Evolutionary conservation across 2,113 vertebrate genomes (phyloP), one percentile per base, ranked within the genome.

Genomic region (Barnardius zonarius): DNA sequence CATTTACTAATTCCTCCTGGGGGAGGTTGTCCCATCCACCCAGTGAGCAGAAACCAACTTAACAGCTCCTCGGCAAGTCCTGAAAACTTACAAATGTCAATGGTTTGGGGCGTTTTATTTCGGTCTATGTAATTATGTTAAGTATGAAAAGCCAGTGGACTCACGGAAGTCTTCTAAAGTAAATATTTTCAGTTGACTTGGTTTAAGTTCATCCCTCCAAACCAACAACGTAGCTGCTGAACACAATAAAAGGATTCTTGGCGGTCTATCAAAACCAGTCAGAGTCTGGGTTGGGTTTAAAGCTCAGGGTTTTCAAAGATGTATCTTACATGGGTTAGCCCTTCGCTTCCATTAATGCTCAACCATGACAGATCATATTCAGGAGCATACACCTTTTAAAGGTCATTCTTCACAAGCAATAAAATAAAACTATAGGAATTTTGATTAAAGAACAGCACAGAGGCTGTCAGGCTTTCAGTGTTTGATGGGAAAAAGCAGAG

Each of bases 181-280:
- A 94, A 93, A 77, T 94, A 92, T 88, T 97, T 96, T 76, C 4
- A 2, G 57, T 49, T 54, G 83, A 86, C 54, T 92, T 66, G 49
- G 57, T 95, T 86, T 59, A 75, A 86, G 55, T 83, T 92, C 73
- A 55, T 78, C 83, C 48, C 83, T 93, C 77, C 46, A 88, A 94
- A 86, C 46, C 64, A 77, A 81, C 66, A 23, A 5, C 1, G 39
- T 44, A 63, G 76, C 74, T 59, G 62, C 30, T 0, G 55, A 83
- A 78, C 6, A 95, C 85, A 94, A 92, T 55, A 61, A 72, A 69
- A 80, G 55, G 90, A 86, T 88, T 92, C 83, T 72, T 93, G 73
- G 76, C 7, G 0, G 27, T 55, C 68, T 90, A 52, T 86, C 75
- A 84, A 89, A 86, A 96, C 51, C 43, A 1, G 74, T 76, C 6